Base-by-base conservation (phyloP, 2,797 vertebrate genomes). In the Tenualosa ilisha region DNA sequence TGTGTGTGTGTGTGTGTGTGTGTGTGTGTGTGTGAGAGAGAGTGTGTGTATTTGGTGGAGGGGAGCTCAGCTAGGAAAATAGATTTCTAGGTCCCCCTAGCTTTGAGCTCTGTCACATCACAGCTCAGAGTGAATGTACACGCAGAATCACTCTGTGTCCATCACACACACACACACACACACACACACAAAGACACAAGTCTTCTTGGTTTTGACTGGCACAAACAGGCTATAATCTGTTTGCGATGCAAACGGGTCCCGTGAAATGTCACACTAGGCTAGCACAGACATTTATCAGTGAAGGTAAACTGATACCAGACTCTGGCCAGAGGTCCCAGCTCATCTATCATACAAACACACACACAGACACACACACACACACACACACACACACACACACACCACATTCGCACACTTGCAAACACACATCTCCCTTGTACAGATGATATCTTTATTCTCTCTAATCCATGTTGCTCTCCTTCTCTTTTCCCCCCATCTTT, bases 301-400 rank as follows among this genome's bases (percentile, higher is more conserved):
- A 6, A 61, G 82, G 72, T 89, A 85, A 87, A 81, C 81, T 86
- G 85, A 88, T 88, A 87, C 65, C 79, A 86, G 83, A 91, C 82
- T 89, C 51, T 49, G 83, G 83, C 84, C 84, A 79, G 56, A 59
- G 43, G 81, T 85, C 84, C 88, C 84, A 89, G 82, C 63, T 91
- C 86, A 91, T 93, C 82, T 81, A 84, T 92, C 89, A 89, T 50
- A 87, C 81, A 83, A 82, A 88, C 82, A 83, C 86, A 84, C 53
- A 83, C 84, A 84, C 82, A 85, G 3, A 40, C 31, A 75, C 68
- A 75, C 68, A 43, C 40, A n/a, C 72, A 79, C 40, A 79, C 40
- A 79, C 68, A 40, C 53, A 79, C 40, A 53, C 15, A 83, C 4
- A 37, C 17, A 68, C 84, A 63, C 53, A 40, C 22, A 49, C 61